Conservation (phyloP, 2,888 invertebrate species). For the Chrysina gloriosa region DNA sequence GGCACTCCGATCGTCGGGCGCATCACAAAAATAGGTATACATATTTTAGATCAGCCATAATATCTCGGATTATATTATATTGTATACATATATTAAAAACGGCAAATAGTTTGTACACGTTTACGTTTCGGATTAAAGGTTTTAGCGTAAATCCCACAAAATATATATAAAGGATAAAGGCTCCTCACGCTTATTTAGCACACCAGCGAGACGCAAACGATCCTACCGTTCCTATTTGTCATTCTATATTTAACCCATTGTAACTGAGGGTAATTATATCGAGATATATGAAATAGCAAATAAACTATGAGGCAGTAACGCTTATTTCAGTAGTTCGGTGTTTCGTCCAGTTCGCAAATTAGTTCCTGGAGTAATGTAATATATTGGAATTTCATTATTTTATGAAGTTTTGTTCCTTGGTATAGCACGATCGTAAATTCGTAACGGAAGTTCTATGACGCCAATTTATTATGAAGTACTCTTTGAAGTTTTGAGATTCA, state of each 20-base stretch:
- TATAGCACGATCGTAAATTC: not conserved
- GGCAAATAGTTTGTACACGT: no score
- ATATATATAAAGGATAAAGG: not conserved
- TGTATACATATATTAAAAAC: no score
- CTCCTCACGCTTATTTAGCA: not conserved
- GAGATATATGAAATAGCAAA: not conserved
- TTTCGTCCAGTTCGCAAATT: not conserved
- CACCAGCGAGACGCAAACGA: not conserved
- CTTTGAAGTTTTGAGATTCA: not conserved
- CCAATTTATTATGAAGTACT: slow-evolving; percentile 2
- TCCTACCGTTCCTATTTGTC: not conserved
- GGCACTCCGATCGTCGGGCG: no score
- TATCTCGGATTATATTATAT: no score
- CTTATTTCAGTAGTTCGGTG: not conserved
- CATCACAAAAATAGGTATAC: no score
- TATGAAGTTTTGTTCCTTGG: not conserved
- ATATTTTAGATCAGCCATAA: no score
- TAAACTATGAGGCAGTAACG: no score
- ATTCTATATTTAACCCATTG: not conserved
- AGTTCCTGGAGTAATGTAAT: not conserved
- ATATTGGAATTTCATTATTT: not conserved
- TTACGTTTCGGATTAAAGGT: not conserved
- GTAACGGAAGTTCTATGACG: not conserved
- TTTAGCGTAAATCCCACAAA: not conserved
- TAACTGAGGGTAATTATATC: not conserved